Percentiles rank a stretch among this genome's conserved stretches.
Conservation (phyloP, 2,888 invertebrate genomes). For the Troglohyphantes excavatus region DNA sequence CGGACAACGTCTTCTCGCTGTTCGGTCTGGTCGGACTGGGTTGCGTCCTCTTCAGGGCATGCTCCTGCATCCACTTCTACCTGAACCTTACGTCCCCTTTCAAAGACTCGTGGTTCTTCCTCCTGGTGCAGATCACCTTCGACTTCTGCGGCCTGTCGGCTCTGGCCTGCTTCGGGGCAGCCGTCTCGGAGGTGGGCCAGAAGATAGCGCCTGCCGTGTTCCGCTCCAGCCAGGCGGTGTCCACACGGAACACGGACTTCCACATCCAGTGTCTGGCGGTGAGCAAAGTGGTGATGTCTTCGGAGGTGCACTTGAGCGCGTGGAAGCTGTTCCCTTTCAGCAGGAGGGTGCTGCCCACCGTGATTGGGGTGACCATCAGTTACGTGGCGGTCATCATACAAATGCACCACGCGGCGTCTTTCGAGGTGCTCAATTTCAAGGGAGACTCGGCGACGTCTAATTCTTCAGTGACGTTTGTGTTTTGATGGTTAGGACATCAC, state of each 20-base stretch:
- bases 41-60: conserved; percentile 45
- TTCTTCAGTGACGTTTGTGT: not conserved
- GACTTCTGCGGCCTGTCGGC: conserved; percentile 56
- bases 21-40: conserved; percentile 65
- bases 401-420: conserved; percentile 54
- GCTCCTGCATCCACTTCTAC: conserved; percentile 70
- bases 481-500: too few species aligned
- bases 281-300: conserved; percentile 43
- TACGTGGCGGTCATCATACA: conserved; percentile 69
- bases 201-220: conserved; percentile 39
- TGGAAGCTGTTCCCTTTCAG: conserved; percentile 67
- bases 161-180: conserved; percentile 41
- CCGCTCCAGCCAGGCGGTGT: not conserved
- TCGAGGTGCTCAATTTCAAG: not conserved
- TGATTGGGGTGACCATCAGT: conserved; percentile 60
- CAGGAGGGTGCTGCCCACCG: conserved; percentile 53
- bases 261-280: conserved; percentile 51
- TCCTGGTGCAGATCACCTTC: conserved; percentile 42
- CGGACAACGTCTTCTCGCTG: conserved; percentile 57
- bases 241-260: conserved; percentile 19
- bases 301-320: conserved; percentile 54
- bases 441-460: not conserved
- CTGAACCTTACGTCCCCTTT: conserved; percentile 48
- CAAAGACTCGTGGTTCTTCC: conserved; percentile 41
- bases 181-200: conserved; percentile 37